A percentile compares a stretch with the other conserved stretches of the same genome.
These are phyloP conservation scores for Cossypha dichroa DNA, from an alignment of 2,797 vertebrate genomes.

Conservation along the genomic window DNA sequence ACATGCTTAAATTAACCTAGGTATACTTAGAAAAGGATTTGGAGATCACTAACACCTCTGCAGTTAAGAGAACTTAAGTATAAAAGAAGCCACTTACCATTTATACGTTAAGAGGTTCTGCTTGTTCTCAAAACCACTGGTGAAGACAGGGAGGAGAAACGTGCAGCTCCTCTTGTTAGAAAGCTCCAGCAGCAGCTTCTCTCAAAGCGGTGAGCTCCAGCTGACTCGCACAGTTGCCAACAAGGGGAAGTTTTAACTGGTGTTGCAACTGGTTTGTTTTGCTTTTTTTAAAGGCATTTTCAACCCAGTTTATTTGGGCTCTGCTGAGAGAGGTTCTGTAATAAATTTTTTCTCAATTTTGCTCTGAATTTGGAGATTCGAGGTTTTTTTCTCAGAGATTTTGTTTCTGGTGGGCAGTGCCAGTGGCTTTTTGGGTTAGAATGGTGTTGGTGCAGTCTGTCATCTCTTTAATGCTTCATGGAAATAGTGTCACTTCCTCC, in stretches of 20 bases:
- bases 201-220: slow-evolving; percentile 20
- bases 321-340: neutral
- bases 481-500: neutral
- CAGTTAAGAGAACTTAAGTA: neutral
- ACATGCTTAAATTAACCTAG: neutral
- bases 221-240: neutral
- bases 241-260: slow-evolving; percentile 39
- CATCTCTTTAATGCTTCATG: neutral
- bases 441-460: neutral
- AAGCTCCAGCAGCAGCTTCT: slow-evolving; percentile 53
- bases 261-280: slow-evolving; percentile 2
- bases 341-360: neutral
- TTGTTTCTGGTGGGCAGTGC: neutral
- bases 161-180: slow-evolving; percentile 41
- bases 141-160: neutral
- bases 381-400: neutral
- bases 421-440: neutral
- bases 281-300: neutral
- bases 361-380: neutral
- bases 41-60: neutral
- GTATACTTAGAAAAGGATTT: neutral
- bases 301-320: neutral
- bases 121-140: neutral
- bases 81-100: slow-evolving; percentile 69
- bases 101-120: neutral